Evolutionary conservation across 2,113 vertebrate species (phyloP).

Genomic region (Sialia sialis): DNA sequence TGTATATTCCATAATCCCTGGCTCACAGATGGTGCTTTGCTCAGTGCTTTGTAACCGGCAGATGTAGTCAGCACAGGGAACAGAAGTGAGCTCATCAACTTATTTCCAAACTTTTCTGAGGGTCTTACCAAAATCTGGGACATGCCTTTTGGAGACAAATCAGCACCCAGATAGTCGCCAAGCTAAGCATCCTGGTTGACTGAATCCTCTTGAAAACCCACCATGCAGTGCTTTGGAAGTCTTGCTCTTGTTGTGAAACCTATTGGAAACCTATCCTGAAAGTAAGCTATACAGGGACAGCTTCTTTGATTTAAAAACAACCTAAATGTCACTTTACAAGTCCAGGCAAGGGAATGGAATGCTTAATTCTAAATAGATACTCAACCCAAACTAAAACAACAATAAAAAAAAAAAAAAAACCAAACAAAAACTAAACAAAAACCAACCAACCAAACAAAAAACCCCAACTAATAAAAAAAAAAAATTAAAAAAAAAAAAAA

Average conservation of each 20-base stretch:
- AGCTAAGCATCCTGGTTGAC: background rate
- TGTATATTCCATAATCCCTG: background rate
- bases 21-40: background rate
- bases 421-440: background rate
- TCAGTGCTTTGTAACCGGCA: background rate
- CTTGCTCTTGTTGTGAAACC: background rate
- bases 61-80: background rate
- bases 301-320: background rate
- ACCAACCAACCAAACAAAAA: too few relatives aligned
- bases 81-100: background rate
- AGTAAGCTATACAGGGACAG: background rate
- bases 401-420: background rate
- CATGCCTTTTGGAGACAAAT: background rate
- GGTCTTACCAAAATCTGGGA: rapidly evolving
- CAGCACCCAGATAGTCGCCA: background rate
- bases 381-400: background rate
- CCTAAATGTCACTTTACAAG: background rate
- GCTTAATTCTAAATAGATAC: background rate
- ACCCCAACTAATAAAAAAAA: too few relatives aligned
- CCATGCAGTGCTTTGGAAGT: background rate
- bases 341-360: background rate
- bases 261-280: background rate
- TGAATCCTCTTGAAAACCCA: background rate
- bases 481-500: too few relatives aligned
- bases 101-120: background rate